phyloP scores from a whole-genome alignment of 2,113 vertebrate species.

The Zosterops borbonicus region DNA sequence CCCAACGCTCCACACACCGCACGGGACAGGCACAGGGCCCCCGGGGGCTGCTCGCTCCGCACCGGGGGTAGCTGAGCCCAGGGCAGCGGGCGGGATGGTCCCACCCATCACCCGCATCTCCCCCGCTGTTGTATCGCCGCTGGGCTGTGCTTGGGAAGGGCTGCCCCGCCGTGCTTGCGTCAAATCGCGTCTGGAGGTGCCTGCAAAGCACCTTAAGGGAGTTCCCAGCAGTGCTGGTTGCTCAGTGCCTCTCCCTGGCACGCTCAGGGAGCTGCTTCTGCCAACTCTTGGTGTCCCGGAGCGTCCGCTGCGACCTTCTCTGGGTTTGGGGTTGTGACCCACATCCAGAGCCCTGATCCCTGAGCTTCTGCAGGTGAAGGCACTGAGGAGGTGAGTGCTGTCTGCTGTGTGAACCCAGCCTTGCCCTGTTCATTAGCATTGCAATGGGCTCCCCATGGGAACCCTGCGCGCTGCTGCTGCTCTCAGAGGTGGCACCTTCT shows the following conservation, averaged over 20 bases:
- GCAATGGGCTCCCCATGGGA: neutral
- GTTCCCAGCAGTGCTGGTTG: neutral
- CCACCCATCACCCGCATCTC: neutral
- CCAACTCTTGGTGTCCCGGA: neutral
- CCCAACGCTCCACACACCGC: neutral
- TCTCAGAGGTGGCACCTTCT: neutral
- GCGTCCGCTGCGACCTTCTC: rapidly evolving
- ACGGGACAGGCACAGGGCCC: neutral
- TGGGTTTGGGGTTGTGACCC: neutral
- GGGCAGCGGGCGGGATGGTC: neutral
- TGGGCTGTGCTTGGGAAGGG: neutral
- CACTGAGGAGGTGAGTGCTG: neutral
- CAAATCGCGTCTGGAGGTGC: neutral
- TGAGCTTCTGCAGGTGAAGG: neutral
- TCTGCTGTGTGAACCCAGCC: neutral
- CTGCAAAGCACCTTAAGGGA: neutral
- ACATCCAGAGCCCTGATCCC: neutral
- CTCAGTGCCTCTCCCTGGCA: neutral
- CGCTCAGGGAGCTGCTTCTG: neutral
- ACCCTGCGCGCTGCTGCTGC: neutral
- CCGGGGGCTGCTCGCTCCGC: neutral
- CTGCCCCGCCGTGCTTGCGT: neutral
- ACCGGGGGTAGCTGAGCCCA: rapidly evolving
- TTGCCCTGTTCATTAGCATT: neutral
- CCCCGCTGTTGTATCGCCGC: neutral